Evolutionary conservation across 1,140 invertebrate genomes (phyloP).

Genomic region (Ostrea edulis): DNA sequence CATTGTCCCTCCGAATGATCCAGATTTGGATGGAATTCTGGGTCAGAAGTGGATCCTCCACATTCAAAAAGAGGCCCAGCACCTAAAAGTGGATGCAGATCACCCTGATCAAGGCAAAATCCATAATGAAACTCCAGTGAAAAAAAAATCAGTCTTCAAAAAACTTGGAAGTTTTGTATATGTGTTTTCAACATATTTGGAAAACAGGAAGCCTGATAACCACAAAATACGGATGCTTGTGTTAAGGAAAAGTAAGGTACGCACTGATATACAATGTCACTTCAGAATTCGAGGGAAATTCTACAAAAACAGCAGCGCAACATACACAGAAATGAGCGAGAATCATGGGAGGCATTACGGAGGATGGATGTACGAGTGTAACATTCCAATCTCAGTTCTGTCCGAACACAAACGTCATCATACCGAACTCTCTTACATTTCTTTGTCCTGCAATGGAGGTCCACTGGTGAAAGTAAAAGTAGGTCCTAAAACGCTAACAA

Average conservation of each 20-base stretch:
- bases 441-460: not conserved
- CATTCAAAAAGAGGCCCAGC: not conserved
- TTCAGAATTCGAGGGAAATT: constrained; percentile 49
- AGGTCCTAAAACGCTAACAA: not conserved
- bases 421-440: not conserved
- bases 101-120: not conserved
- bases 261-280: constrained; percentile 58
- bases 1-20: not conserved
- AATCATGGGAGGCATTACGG: constrained; percentile 74
- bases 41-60: not conserved
- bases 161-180: constrained; percentile 56
- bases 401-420: not conserved
- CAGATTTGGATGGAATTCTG: constrained; percentile 29
- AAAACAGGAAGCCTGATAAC: constrained; percentile 54
- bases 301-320: constrained; percentile 50
- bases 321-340: constrained; percentile 75
- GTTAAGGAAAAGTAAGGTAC: constrained; percentile 52
- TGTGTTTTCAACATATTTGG: constrained; percentile 66
- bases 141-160: constrained; percentile 46
- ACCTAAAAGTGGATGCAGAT: not conserved
- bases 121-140: not conserved
- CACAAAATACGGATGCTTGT: constrained; percentile 57
- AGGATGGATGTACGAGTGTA: constrained; percentile 74
- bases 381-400: constrained; percentile 57
- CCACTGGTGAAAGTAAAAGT: constrained; percentile 17